Base-by-base conservation (phyloP, 2,797 vertebrate genomes). In the Coccyzus lansbergi region DNA sequence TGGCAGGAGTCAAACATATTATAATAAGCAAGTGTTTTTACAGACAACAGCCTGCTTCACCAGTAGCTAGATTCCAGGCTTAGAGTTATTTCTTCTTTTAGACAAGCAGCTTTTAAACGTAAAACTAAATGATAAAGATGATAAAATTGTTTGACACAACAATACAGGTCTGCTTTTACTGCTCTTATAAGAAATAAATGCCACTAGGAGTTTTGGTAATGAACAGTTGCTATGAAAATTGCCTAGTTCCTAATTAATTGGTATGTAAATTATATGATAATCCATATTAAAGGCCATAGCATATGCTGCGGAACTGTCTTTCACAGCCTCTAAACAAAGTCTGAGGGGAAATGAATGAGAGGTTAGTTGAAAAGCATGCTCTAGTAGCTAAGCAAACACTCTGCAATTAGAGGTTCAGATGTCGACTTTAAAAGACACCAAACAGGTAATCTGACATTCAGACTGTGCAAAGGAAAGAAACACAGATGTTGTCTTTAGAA, bases 291-390 rank as follows among this genome's bases (percentile, higher is more conserved):
- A 74, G 87, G 38, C 34, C 26, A 34, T 19, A 80, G 33, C 33
- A 49, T 28, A 56, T 80, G 60, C 34, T 83, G 33, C 34, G 10
- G 51, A 74, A 55, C 28, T 83, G 70, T 80, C 56, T 58, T 67
- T 82, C 3, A 9, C 44, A 84, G 67, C 33, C 59, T 63, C 53
- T 65, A 44, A 86, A 80, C 16, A 38, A 92, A 83, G 14, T 62
- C 78, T 94, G 42, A 87, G 53, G n/a, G 49, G 94, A 93, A 94
- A 88, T 52, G 33, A 88, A 46, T 86, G 34, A 58, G 69, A 77
- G 63, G 15, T 81, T 58, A 80, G 33, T 64, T 88, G 85, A 38
- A 36, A 88, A 62, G 5, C 71, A 48, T 83, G 22, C 40, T 83
- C 34, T 72, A 56, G 20, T 83, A 29, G 80, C 34, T 77, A 55